Percentiles rank a stretch among this genome's conserved stretches.
Conservation (phyloP, 2,113 vertebrate genomes). For the Coryphaenoides rupestris region DNA sequence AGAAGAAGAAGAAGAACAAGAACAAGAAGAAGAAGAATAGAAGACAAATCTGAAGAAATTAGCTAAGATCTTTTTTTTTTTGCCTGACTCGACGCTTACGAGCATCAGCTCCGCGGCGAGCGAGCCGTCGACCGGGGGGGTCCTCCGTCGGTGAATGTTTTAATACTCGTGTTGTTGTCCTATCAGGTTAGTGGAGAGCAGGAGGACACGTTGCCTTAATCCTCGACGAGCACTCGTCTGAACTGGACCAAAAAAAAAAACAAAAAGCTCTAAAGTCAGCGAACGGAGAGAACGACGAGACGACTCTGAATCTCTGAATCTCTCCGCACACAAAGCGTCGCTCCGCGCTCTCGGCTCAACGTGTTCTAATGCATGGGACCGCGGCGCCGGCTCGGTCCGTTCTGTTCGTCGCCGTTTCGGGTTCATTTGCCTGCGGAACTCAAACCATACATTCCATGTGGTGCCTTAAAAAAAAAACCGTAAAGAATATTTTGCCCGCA, state of each 20-base stretch:
- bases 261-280: too few species aligned
- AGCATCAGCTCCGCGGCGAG: too few species aligned
- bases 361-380: slow-evolving; percentile 48
- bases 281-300: too few species aligned
- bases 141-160: slow-evolving; percentile 26
- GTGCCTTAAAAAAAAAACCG: slow-evolving; percentile 75
- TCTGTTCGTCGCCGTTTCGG: slow-evolving; percentile 36
- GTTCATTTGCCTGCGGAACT: slow-evolving; percentile 47
- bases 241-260: slow-evolving; percentile 64
- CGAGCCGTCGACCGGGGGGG: slow-evolving; percentile 39
- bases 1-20: neutral
- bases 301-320: too few species aligned
- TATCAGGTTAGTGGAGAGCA: neutral
- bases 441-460: slow-evolving; percentile 46
- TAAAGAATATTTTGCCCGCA: slow-evolving; percentile 10
- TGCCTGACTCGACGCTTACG: slow-evolving; percentile 36
- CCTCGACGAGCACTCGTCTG: slow-evolving; percentile 49
- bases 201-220: slow-evolving; percentile 69
- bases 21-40: too few species aligned
- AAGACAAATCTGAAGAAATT: neutral
- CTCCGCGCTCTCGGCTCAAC: too few species aligned
- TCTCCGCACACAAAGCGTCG: too few species aligned
- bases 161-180: slow-evolving; percentile 23
- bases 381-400: slow-evolving; percentile 27
- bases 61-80: slow-evolving; percentile 3